Evolutionary conservation across 2,797 vertebrate species (phyloP).

Genomic region (Bucorvus abyssinicus): DNA sequence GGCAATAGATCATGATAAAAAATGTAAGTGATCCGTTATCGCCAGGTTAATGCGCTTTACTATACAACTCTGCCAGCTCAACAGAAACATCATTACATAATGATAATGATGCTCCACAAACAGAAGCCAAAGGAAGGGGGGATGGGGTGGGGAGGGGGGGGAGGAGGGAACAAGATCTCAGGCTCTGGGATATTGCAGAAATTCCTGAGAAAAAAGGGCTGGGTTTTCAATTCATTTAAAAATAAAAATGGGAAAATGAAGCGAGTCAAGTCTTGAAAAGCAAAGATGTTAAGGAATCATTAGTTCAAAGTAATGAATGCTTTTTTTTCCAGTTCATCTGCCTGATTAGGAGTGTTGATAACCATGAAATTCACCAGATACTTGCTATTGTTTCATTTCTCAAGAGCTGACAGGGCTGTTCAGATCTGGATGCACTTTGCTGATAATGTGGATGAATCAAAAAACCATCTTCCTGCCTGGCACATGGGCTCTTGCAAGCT

Average conservation of each 20-base stretch:
- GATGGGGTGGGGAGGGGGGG: too few species aligned
- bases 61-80: constrained; percentile 46
- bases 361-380: constrained; percentile 37
- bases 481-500: background rate
- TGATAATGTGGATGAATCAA: constrained; percentile 41
- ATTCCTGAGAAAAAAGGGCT: background rate
- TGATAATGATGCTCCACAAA: constrained; percentile 24
- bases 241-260: background rate
- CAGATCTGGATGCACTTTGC: constrained; percentile 26
- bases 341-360: constrained; percentile 52
- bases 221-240: background rate
- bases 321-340: constrained; percentile 32
- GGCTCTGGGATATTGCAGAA: background rate
- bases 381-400: constrained; percentile 50
- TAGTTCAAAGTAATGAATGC: constrained; percentile 43
- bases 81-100: constrained; percentile 62
- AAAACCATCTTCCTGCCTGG: constrained; percentile 41
- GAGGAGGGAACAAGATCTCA: background rate
- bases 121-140: background rate
- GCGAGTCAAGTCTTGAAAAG: background rate
- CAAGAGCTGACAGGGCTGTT: constrained; percentile 18
- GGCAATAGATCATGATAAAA: constrained; percentile 65
- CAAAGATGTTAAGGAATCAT: constrained; percentile 61
- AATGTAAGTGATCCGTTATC: constrained; percentile 53
- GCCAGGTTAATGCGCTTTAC: constrained; percentile 50